Evolutionary conservation across 2,113 vertebrate species (phyloP).

Genomic region (Mandrillus leucophaeus): DNA sequence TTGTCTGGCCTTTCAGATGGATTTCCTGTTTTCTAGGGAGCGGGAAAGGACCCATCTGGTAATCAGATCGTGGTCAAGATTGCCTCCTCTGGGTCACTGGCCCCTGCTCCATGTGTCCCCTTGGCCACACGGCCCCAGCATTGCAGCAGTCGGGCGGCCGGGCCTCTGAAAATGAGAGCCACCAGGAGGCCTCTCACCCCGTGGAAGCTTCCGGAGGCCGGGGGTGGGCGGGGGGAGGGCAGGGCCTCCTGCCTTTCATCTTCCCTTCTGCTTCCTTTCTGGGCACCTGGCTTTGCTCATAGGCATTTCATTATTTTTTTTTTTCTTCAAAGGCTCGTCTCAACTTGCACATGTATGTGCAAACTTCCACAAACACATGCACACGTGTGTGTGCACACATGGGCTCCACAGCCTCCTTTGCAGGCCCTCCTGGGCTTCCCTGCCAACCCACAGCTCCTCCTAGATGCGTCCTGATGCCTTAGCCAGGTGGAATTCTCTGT

Average conservation of each 20-base stretch:
- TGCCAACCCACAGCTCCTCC: fast-evolving
- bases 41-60: conserved; percentile 82
- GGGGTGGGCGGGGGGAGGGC: too few species aligned
- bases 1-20: conserved; percentile 81
- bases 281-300: neutral
- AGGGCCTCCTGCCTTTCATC: neutral
- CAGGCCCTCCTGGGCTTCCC: fast-evolving
- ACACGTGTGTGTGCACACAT: fast-evolving
- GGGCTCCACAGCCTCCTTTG: fast-evolving
- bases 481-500: neutral
- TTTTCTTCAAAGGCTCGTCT: neutral
- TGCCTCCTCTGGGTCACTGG: conserved; percentile 72
- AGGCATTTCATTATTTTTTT: neutral
- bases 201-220: neutral
- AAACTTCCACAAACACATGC: neutral
- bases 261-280: neutral
- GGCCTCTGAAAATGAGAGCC: neutral
- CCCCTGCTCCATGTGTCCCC: conserved; percentile 59
- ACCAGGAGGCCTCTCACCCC: neutral
- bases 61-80: conserved; percentile 79
- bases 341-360: neutral
- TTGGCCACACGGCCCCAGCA: conserved; percentile 14
- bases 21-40: conserved; percentile 80
- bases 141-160: neutral
- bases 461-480: neutral